Base-by-base conservation (phyloP, 2,888 invertebrate species). In the Lasioglossum figueresi region DNA sequence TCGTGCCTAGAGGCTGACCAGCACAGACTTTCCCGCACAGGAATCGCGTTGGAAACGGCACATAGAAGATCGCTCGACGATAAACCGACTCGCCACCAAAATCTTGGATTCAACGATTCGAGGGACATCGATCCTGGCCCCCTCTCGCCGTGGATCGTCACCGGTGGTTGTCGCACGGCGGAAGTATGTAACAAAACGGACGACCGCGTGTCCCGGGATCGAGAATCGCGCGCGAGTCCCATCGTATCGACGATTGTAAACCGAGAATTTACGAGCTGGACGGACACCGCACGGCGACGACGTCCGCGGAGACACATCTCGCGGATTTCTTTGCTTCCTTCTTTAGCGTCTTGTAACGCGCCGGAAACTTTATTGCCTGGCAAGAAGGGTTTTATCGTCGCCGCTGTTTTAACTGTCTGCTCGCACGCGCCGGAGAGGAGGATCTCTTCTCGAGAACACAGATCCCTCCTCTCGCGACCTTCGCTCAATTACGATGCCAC, bases 171-270 rank as follows among this genome's bases (percentile, higher is more conserved):
- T 72, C 78, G 56, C 72, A 16, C 68, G 23, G 3, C 56, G 82
- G 63, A 88, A 90, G 91, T 86, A 86, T 91, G 85, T 80, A 87
- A 90, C 90, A 81, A 86, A 88, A 88, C 77, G 70, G 76, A 75
- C 82, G 83, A 37, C 75, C 66, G 73, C 76, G 68, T 76, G 40
- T 56, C 52, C 70, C 74, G 48, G 52, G 72, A 80, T 72, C 72
- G 73, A 76, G 75, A 40, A 56, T 71, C 23, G 40, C 75, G 43
- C 52, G 31, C 80, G 76, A n/a, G 52, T 56, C 56, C n/a, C 83
- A 85, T 83, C 84, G 82, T 83, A 79, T 66, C 86, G 86, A 74
- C 88, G 91, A 91, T 92, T 91, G 91, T 93, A 93, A 92, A 92
- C 71, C 73, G 85, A 76, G 86, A 91, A 92, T 93, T 92, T 92